Conservation (phyloP, 2,797 vertebrate genomes). For the Australoheros facetus region DNA sequence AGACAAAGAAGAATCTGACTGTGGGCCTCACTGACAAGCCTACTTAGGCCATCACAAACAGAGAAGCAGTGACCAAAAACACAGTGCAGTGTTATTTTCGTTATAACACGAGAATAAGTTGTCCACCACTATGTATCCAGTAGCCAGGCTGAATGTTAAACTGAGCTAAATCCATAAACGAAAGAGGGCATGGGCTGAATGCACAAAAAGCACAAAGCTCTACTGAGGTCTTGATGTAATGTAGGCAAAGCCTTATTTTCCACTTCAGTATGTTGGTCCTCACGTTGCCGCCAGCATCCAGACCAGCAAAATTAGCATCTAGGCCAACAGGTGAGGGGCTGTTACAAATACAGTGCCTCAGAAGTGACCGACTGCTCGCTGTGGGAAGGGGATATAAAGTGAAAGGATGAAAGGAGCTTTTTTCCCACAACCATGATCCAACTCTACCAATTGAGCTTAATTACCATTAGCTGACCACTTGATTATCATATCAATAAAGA, state of each 20-base stretch:
- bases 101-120: slow-evolving; percentile 37
- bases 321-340: slow-evolving; percentile 65
- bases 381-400: slow-evolving; percentile 52
- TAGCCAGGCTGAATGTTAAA: slow-evolving; percentile 40
- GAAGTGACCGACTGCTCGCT: slow-evolving; percentile 50
- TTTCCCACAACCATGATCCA: slow-evolving; percentile 36
- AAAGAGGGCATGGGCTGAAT: slow-evolving; percentile 11
- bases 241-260: slow-evolving; percentile 34
- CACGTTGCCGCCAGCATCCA: background rate
- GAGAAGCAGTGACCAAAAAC: slow-evolving; percentile 51
- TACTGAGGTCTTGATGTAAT: slow-evolving; percentile 9
- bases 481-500: slow-evolving; percentile 74
- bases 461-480: slow-evolving; percentile 70
- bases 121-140: slow-evolving; percentile 36
- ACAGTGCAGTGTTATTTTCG: slow-evolving; percentile 34
- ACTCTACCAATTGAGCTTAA: slow-evolving; percentile 40
- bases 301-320: slow-evolving; percentile 54
- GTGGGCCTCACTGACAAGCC: slow-evolving; percentile 45
- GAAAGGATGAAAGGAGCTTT: slow-evolving; percentile 61
- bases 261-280: slow-evolving; percentile 29
- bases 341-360: slow-evolving; percentile 34
- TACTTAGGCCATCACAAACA: slow-evolving; percentile 42
- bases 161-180: slow-evolving; percentile 50
- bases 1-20: slow-evolving; percentile 75
- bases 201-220: slow-evolving; percentile 18